Conservation (phyloP, 2,888 invertebrate species). For the Ectemnius lituratus region DNA sequence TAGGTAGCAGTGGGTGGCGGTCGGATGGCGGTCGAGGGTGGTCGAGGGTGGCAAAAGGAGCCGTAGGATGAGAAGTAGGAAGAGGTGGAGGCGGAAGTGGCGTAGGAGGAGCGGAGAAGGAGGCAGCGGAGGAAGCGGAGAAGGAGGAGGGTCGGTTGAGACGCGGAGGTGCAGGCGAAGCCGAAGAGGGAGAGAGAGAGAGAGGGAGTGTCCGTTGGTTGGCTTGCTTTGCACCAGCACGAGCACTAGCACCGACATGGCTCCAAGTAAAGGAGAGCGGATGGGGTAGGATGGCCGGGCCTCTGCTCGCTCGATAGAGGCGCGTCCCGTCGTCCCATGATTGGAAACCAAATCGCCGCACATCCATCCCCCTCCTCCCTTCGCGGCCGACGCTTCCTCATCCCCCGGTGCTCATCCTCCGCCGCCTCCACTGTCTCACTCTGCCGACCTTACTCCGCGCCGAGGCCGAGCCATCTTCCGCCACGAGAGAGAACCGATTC, state of each 20-base stretch:
- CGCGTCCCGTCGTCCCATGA: constrained; percentile 78
- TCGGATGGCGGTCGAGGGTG: constrained; percentile 13
- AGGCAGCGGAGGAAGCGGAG: constrained; percentile 39
- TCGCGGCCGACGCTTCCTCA: constrained; percentile 17
- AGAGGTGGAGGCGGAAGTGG: constrained; percentile 49
- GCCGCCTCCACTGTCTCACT: constrained; percentile 28
- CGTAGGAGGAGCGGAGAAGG: constrained; percentile 47
- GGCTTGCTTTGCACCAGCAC: constrained; percentile 73
- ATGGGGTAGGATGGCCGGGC: constrained; percentile 75
- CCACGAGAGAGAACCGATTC: background rate
- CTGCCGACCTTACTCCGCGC: constrained; percentile 28
- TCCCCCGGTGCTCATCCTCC: constrained; percentile 43
- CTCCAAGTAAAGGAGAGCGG: constrained; percentile 69
- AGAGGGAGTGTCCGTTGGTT: constrained; percentile 64
- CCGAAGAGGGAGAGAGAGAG: constrained; percentile 34
- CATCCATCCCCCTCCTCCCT: constrained; percentile 72
- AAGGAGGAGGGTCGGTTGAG: constrained; percentile 54
- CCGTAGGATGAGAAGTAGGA: constrained; percentile 53
- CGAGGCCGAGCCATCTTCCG: constrained; percentile 26
- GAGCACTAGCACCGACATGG: constrained; percentile 70
- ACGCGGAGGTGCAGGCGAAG: constrained; percentile 62
- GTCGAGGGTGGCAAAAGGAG: constrained; percentile 59
- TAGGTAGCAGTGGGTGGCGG: constrained; percentile 63
- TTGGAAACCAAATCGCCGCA: constrained; percentile 78
- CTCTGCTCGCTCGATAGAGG: constrained; percentile 77